Conservation (phyloP, 2,888 invertebrate species). For the Platycheirus albimanus region DNA sequence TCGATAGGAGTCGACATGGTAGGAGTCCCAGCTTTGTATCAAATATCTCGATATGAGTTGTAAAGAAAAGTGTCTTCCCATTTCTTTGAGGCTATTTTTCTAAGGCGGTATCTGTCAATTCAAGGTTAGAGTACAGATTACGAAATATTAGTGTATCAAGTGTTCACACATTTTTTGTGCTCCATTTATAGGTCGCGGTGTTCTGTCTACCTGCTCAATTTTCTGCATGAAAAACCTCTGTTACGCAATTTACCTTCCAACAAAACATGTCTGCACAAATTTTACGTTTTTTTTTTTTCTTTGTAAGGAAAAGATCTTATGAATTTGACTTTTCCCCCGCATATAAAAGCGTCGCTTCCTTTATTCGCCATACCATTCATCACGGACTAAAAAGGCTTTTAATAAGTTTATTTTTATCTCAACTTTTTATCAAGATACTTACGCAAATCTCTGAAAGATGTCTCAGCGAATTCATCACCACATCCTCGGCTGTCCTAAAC, state of each 20-base stretch:
- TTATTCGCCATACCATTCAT: neutral
- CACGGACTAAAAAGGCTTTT: conserved; percentile 17
- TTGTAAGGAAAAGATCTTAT: neutral
- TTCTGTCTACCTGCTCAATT: conserved; percentile 5
- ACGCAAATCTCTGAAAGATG: conserved; percentile 14
- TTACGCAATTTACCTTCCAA: conserved; percentile 27
- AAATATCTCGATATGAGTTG: no score
- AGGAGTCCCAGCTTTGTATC: no score
- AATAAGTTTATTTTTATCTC: conserved; percentile 60
- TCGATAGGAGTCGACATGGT: no score
- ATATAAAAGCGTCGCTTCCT: neutral
- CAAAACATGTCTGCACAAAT: neutral
- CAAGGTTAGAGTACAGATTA: no score
- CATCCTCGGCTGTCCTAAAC: conserved; percentile 46
- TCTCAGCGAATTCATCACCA: conserved; percentile 21
- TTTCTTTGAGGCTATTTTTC: no score
- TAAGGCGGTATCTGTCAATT: no score
- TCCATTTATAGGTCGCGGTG: conserved; percentile 13
- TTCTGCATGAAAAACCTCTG: conserved; percentile 25
- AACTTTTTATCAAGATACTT: neutral
- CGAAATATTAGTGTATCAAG: no score
- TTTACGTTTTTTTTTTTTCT: neutral
- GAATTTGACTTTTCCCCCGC: neutral
- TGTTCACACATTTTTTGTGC: no score
- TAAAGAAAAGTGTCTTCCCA: no score